phyloP scores from a whole-genome alignment of 1,140 invertebrate genomes.

The Bombus impatiens region DNA sequence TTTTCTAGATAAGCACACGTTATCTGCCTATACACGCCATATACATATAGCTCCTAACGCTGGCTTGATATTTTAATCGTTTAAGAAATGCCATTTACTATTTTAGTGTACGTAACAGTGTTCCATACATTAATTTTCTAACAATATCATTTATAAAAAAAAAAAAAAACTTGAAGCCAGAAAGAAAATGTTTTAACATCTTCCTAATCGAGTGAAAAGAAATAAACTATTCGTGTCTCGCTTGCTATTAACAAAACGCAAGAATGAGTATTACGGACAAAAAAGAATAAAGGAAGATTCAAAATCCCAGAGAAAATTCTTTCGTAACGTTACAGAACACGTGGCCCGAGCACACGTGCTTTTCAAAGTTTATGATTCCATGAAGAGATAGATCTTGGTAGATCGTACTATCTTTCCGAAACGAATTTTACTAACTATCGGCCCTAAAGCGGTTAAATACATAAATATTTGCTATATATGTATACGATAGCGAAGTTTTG shows the following conservation, averaged over 20 bases:
- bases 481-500: not conserved
- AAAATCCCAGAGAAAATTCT: too few species aligned
- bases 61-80: not conserved
- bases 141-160: not conserved
- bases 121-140: not conserved
- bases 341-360: conserved; percentile 28
- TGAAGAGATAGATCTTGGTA: not conserved
- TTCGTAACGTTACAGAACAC: not conserved
- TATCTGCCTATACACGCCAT: conserved; percentile 14
- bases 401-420: too few species aligned
- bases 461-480: not conserved
- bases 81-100: not conserved
- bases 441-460: not conserved
- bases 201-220: not conserved
- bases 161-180: not conserved
- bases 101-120: too few species aligned
- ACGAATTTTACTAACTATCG: not conserved
- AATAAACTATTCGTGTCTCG: not conserved
- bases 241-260: not conserved
- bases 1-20: conserved; percentile 34
- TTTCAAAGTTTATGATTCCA: not conserved
- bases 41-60: not conserved
- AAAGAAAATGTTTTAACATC: not conserved
- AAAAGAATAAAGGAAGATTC: too few species aligned
- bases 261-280: not conserved